Evolutionary conservation across 2,888 invertebrate genomes (phyloP).

Genomic region (Ophioninae sp.): DNA sequence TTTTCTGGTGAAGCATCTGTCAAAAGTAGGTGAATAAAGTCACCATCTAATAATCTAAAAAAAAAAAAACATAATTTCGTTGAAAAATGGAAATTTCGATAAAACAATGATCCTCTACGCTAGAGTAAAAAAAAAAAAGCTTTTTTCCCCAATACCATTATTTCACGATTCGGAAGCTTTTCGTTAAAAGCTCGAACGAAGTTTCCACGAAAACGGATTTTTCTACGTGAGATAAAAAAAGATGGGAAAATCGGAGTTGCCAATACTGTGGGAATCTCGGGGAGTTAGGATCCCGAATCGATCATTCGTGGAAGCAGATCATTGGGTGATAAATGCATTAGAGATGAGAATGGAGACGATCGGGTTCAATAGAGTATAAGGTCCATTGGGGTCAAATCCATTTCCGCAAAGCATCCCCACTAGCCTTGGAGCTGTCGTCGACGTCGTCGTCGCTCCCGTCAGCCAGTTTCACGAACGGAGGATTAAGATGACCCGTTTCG

Average conservation of each 20-base stretch:
- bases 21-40: not conserved
- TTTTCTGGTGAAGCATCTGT: not conserved
- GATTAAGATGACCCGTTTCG: conserved; percentile 62
- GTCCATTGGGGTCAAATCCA: conserved; percentile 57
- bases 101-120: too few relatives aligned
- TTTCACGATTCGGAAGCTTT: not conserved
- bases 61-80: too few relatives aligned
- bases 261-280: not conserved
- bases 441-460: conserved; percentile 30
- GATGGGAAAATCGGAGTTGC: not conserved
- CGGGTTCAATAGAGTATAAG: conserved; percentile 31
- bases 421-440: conserved; percentile 12
- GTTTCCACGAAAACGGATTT: not conserved
- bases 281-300: conserved; percentile 7
- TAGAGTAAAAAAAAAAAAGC: too few relatives aligned
- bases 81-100: too few relatives aligned
- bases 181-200: not conserved
- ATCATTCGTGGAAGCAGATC: conserved; percentile 33
- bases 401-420: conserved; percentile 47
- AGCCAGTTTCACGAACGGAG: conserved; percentile 25
- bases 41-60: not conserved
- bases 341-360: conserved; percentile 6
- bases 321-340: conserved; percentile 14
- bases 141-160: not conserved
- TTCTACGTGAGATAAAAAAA: not conserved